A percentile compares a stretch with the other conserved stretches of the same genome.
phyloP scores from a whole-genome alignment of 2,113 vertebrate species.

The Gracilinanus agilis region DNA sequence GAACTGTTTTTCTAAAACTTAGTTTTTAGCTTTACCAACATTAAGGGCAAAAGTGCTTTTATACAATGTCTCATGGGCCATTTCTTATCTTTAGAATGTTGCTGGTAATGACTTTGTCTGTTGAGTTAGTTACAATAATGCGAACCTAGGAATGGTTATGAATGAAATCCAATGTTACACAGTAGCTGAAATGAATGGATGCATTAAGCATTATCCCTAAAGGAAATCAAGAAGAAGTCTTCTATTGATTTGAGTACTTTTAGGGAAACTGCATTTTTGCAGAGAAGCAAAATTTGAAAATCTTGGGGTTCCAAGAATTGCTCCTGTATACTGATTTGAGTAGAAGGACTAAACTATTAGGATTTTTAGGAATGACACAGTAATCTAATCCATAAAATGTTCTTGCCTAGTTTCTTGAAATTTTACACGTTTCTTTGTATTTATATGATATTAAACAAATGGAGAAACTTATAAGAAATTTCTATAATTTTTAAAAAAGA shows the following conservation, averaged over 20 bases:
- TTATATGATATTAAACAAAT: not conserved
- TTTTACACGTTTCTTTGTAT: not conserved
- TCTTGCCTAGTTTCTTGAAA: not conserved
- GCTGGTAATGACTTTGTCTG: not conserved
- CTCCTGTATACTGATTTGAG: not conserved
- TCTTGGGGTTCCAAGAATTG: not conserved
- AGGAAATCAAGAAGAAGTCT: conserved; percentile 16
- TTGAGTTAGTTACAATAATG: not conserved
- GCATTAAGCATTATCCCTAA: not conserved
- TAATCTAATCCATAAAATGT: not conserved
- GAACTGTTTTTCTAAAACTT: not conserved
- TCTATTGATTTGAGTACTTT: conserved; percentile 22
- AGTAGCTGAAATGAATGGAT: conserved; percentile 12
- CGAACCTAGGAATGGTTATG: not conserved
- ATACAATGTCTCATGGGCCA: not conserved
- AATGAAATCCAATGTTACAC: not conserved
- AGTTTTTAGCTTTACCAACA: not conserved
- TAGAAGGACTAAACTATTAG: conserved; percentile 32
- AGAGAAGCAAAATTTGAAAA: conserved; percentile 21
- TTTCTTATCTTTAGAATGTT: conserved; percentile 21
- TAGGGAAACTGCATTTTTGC: conserved; percentile 6
- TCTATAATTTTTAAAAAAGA: not conserved
- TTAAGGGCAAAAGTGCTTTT: conserved; percentile 3
- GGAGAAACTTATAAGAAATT: not conserved
- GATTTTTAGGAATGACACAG: not conserved